Conservation (phyloP, 2,113 vertebrate genomes). For the Acanthisitta chloris region DNA sequence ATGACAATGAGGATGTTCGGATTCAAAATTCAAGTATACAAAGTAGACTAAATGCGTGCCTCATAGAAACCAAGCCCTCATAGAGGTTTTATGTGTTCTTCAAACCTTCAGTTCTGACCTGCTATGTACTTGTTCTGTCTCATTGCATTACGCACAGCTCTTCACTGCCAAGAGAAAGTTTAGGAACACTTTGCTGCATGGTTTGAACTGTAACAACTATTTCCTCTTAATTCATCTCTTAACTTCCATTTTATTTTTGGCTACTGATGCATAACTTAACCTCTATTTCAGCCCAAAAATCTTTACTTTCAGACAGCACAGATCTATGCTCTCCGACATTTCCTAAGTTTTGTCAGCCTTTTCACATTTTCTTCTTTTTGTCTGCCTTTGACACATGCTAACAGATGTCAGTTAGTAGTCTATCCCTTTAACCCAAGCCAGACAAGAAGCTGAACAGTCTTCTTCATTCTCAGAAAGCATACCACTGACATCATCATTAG, state of each 20-base stretch:
- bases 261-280: background rate
- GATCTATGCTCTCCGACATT: background rate
- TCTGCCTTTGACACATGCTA: background rate
- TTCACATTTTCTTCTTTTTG: background rate
- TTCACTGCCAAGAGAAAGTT: background rate
- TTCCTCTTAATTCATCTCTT: background rate
- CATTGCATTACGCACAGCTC: background rate
- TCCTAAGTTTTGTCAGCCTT: background rate
- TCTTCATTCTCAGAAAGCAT: background rate
- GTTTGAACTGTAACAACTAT: background rate
- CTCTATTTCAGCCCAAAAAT: background rate
- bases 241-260: slow-evolving; percentile 10
- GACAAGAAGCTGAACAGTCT: background rate
- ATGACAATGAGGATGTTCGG: background rate
- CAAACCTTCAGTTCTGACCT: background rate
- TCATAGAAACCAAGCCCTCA: background rate
- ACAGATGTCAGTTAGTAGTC: background rate
- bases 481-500: background rate
- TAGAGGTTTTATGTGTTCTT: background rate
- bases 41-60: background rate
- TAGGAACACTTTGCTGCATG: background rate
- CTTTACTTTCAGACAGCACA: background rate
- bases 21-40: background rate
- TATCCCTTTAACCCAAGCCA: background rate
- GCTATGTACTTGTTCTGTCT: background rate